phyloP scores from a whole-genome alignment of 2,797 vertebrate species.

The Peromyscus melanophrys region DNA sequence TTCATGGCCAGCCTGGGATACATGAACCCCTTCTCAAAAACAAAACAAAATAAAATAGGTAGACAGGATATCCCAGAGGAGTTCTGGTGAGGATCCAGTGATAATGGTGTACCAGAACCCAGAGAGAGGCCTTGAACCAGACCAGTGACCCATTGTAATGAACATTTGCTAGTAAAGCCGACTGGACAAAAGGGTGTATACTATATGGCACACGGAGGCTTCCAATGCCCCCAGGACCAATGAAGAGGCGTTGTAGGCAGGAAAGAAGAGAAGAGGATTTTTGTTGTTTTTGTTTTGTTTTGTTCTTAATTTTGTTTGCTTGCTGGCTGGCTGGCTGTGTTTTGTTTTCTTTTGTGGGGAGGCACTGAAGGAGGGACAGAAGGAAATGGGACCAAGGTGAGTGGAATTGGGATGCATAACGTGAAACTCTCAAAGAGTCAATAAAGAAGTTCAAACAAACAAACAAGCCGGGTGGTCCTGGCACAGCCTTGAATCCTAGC shows the following conservation, averaged over 20 bases:
- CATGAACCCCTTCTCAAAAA: background rate
- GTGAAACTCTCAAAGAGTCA: background rate
- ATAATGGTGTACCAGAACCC: background rate
- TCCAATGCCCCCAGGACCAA: background rate
- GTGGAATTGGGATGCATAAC: background rate
- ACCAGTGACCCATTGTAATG: background rate
- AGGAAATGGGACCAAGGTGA: background rate
- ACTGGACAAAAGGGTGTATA: background rate
- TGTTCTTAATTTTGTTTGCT: background rate
- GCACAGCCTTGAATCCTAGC: too few species aligned
- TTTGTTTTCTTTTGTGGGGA: background rate
- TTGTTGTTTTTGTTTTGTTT: background rate
- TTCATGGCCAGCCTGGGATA: background rate
- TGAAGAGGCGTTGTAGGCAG: background rate
- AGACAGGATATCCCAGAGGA: background rate
- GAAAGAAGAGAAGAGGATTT: background rate
- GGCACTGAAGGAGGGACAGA: background rate
- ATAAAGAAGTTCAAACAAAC: background rate
- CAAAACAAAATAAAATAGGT: background rate
- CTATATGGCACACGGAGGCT: background rate
- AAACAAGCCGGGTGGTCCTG: too few species aligned
- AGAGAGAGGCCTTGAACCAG: background rate
- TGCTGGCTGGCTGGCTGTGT: background rate
- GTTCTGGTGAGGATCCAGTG: background rate
- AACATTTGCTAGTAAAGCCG: background rate